A percentile compares a stretch with the other conserved stretches of the same genome.
Conservation (phyloP, 2,113 vertebrate species). For the Otolemur garnettii region DNA sequence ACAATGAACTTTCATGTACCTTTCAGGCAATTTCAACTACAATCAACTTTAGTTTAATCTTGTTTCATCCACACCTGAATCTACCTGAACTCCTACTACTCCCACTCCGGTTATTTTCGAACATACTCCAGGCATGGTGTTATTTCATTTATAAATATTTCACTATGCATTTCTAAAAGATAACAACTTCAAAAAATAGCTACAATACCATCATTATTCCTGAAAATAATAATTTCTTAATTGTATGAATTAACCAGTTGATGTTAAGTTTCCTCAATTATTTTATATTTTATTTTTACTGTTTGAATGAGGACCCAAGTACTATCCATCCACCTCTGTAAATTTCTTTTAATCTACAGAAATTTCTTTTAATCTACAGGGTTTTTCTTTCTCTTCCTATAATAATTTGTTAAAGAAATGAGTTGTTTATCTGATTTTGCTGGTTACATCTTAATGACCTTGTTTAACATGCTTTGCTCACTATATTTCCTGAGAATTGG, state of each 20-base stretch:
- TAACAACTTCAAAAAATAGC: not conserved
- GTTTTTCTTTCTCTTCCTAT: not conserved
- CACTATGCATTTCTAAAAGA: not conserved
- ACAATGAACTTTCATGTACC: not conserved
- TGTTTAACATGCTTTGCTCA: not conserved
- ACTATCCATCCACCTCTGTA: not conserved
- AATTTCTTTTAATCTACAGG: not conserved
- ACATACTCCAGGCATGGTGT: not conserved
- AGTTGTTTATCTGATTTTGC: constrained; percentile 2
- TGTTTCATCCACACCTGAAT: not conserved
- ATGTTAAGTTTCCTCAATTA: constrained; percentile 88
- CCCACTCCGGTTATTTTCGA: not conserved
- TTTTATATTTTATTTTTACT: constrained; percentile 20
- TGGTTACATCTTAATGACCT: not conserved
- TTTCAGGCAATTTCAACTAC: not conserved
- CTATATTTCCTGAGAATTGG: not conserved
- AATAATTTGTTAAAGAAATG: not conserved
- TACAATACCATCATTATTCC: not conserved
- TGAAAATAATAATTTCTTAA: not conserved
- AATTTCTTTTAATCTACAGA: not conserved
- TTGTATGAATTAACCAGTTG: constrained; percentile 92
- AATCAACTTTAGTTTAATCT: not conserved
- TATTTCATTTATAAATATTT: constrained; percentile 48
- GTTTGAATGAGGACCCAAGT: not conserved
- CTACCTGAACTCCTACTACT: not conserved